Evolutionary conservation across 2,888 invertebrate species (phyloP), one percentile per base, ranked within the genome.

Genomic region (Dioctria linearis): DNA sequence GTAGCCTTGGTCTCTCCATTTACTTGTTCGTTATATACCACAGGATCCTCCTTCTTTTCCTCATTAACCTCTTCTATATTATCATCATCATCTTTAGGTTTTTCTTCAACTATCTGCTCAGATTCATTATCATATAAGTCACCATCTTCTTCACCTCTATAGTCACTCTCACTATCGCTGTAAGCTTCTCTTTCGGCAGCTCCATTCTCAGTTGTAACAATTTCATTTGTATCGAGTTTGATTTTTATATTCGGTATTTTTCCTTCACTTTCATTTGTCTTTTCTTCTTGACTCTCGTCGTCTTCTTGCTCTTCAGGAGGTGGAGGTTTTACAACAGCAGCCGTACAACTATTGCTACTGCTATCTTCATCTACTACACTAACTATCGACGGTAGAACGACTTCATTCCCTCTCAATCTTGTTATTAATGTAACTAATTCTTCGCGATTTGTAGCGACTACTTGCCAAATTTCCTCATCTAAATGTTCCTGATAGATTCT

Each of bases 401-500:
- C 91, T 82, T 93, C 92, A 85, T 95, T 94, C 25, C 94, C 94
- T 79, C 93, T 93, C 76, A 97, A 89, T 83, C 94, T 92, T 63
- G 91, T 90, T 87, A 98, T 96, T 51, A 98, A 91, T 86, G 92
- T 92, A 6, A 94, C 93, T 84, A 98, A 90, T 84, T 95, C 95
- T 84, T 95, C 95, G 83, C 96, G 90, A 90, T 93, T 93, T 88
- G 97, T 95, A 82, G 97, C 98, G 82, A 98, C 95, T 66, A 98
- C 91, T 86, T 95, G 94, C 98, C 98, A 98, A 11, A 95, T 95
- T 88, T 98, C 97, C 87, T 99, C 98, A 89, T 99, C 98, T 84
- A 95, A 93, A 87, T 99, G 98, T 89, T 99, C 99, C 86, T 95
- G 94, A 89, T 98, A 99, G 67, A 99, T 93, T 83, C 97, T 92